Evolutionary conservation across 2,113 vertebrate species (phyloP).

Genomic region (Ramphastos sulfuratus): DNA sequence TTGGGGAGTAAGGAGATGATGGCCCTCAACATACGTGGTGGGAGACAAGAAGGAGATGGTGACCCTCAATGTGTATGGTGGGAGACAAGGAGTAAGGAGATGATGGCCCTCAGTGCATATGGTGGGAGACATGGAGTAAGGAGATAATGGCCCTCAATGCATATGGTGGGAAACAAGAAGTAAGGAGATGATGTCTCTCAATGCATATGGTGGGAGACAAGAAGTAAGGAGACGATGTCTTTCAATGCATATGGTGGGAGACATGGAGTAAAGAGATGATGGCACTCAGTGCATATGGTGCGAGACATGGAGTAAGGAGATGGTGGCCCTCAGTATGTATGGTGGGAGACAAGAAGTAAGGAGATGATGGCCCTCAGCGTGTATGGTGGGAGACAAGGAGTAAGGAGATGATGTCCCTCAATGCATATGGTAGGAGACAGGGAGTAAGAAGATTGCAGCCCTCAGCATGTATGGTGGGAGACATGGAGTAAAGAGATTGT

Average conservation of each 20-base stretch:
- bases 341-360: neutral
- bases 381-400: accelerated
- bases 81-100: neutral
- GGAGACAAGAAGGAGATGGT: neutral
- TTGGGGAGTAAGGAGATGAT: neutral
- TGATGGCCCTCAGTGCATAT: accelerated
- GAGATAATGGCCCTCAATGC: accelerated
- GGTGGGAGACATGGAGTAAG: neutral
- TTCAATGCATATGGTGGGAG: accelerated
- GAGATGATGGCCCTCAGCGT: accelerated
- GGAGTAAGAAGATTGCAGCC: neutral
- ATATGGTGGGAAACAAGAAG: accelerated
- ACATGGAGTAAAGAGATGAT: neutral
- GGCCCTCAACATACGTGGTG: accelerated
- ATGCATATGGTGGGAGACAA: accelerated
- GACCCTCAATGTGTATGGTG: accelerated
- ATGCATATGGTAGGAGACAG: accelerated
- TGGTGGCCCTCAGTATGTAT: accelerated
- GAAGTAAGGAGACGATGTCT: neutral
- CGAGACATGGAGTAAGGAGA: neutral
- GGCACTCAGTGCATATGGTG: accelerated
- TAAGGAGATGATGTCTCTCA: neutral
- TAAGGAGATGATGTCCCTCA: neutral
- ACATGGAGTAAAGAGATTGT: neutral
- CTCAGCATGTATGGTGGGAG: accelerated